Base-by-base conservation (phyloP, 2,797 vertebrate species). In the Poeciliopsis paucimaculata region DNA sequence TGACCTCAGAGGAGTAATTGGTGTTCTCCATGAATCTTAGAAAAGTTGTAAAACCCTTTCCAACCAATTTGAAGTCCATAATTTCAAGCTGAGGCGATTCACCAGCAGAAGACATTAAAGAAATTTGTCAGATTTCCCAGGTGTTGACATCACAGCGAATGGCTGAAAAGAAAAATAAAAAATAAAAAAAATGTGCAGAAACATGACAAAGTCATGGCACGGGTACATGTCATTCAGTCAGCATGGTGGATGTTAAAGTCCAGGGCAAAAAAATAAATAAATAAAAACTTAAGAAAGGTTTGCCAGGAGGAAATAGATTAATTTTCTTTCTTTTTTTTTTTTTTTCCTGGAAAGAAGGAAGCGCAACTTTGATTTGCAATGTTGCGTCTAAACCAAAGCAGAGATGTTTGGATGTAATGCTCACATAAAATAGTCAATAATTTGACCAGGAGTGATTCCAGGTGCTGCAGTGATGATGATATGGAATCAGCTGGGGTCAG, bases 1-100 rank as follows among this genome's bases (percentile, higher is more conserved):
- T 60, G 31, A 66, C 34, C 16, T 36, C 34, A 66, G 62, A 66
- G 34, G 34, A 66, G 62, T 36, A 36, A 39, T 20, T 66, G 16
- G 18, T 39, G 16, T 66, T 20, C 16, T 66, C 31, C 18, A 36
- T 34, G 31, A 64, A 36, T 36, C 60, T 64, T 15, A 36, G 7
- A 64, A 64, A 64, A 64, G 60, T 64, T 64, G 16, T 64, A 34
- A 64, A 64, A 60, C 12, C 55, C 53, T 57, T 57, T 55, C 53
- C 53, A 57, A 11, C 9, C 26, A 57, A 8, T 34, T 64, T 36
- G 60, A 64, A 34, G 60, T 34, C 15, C 31, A 64, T 34, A 18
- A 36, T 66, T 66, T 36, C 3, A 39, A 9, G 13, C 15, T 2
- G 34, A 66, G 31, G 8, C 6, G 3, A 66, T 66, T 39, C 31